A percentile compares a stretch with the other conserved stretches of the same genome.
These are phyloP conservation scores for Pseudanteris insignis DNA, from an alignment of 2,888 invertebrate genomes.

Conservation along the genomic window DNA sequence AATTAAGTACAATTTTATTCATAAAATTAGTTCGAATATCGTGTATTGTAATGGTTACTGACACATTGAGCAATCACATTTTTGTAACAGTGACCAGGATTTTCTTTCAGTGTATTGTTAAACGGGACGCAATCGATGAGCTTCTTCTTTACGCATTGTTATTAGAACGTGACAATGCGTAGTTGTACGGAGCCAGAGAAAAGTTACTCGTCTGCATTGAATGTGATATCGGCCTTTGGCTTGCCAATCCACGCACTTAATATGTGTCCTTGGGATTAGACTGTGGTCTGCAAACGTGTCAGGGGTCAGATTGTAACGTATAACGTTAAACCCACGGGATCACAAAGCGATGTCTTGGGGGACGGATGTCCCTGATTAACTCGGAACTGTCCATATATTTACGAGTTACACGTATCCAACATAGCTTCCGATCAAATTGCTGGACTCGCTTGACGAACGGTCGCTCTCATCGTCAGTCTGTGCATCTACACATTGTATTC, in stretches of 20 bases:
- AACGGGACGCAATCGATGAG: constrained; percentile 5
- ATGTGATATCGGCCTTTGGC: constrained; percentile 32
- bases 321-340: no score
- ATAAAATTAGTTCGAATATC: constrained; percentile 8
- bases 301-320: no score
- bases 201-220: constrained; percentile 27
- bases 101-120: no score
- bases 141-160: constrained; percentile 12
- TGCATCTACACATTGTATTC: constrained; percentile 10
- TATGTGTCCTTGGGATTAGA: constrained; percentile 60
- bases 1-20: no score
- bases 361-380: no score
- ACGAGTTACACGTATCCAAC: constrained; percentile 40
- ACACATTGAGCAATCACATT: no score
- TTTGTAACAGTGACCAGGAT: no score
- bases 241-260: constrained; percentile 59
- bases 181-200: constrained; percentile 15
- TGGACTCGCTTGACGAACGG: constrained; percentile 31
- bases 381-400: no score
- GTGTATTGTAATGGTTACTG: no score
- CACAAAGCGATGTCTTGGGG: no score
- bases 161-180: constrained; percentile 2
- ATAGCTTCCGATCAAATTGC: constrained; percentile 35
- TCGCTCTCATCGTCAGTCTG: constrained; percentile 11
- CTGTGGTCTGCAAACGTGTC: no score